Evolutionary conservation across 2,113 vertebrate species (phyloP).

Genomic region (Microcebus ravelobensis): DNA sequence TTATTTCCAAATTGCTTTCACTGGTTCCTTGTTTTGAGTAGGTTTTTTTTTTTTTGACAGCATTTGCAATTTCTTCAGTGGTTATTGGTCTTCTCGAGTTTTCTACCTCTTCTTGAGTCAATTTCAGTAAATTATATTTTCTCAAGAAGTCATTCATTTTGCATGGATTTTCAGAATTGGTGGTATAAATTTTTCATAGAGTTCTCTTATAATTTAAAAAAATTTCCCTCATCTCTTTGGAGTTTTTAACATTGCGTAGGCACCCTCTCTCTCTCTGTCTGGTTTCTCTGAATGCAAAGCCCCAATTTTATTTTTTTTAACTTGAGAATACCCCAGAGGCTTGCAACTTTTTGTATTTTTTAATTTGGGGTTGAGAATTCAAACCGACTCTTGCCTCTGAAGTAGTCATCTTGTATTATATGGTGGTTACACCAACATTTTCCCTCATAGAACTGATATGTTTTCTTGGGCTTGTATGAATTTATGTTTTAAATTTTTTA

Average conservation of each 20-base stretch:
- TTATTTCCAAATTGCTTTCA: slow-evolving; percentile 46
- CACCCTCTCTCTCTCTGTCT: neutral
- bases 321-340: neutral
- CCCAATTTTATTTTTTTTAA: neutral
- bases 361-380: neutral
- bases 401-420: neutral
- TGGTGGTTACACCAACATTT: neutral
- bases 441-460: too few species aligned
- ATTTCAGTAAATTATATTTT: slow-evolving; percentile 68
- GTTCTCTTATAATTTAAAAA: neutral
- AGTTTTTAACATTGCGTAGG: neutral
- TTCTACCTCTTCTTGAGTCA: slow-evolving; percentile 71
- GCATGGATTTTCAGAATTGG: slow-evolving; percentile 44
- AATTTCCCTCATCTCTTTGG: neutral
- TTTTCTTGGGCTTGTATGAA: neutral
- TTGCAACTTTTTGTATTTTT: neutral
- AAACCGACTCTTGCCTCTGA: neutral
- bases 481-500: neutral
- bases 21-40: neutral
- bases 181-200: slow-evolving; percentile 48
- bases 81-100: slow-evolving; percentile 1
- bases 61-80: slow-evolving; percentile 44
- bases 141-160: slow-evolving; percentile 63
- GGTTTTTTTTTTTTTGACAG: neutral
- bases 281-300: neutral